Evolutionary conservation across 2,888 invertebrate genomes (phyloP).

Genomic region (Plagodis dolabraria): DNA sequence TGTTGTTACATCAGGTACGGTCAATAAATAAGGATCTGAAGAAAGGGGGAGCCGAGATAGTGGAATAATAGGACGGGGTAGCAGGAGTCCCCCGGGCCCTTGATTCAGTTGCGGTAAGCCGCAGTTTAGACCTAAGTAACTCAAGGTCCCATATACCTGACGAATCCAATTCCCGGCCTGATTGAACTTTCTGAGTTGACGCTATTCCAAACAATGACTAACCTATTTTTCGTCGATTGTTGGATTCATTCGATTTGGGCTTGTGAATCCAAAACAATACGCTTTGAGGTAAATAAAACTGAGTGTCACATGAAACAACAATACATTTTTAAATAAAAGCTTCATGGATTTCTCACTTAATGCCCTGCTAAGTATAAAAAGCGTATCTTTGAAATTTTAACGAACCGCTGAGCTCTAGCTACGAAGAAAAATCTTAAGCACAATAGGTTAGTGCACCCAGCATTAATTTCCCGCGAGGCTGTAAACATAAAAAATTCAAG

Average conservation of each 20-base stretch:
- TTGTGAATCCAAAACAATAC: slow-evolving; percentile 18
- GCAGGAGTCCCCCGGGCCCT: slow-evolving; percentile 56
- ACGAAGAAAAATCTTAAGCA: slow-evolving; percentile 57
- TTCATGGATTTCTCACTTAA: slow-evolving; percentile 12
- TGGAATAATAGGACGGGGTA: slow-evolving; percentile 65
- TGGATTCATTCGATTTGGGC: slow-evolving; percentile 27
- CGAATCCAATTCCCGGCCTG: slow-evolving; percentile 53
- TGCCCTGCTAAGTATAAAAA: slow-evolving; percentile 32
- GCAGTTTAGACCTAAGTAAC: slow-evolving; percentile 56
- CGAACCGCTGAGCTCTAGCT: slow-evolving; percentile 38
- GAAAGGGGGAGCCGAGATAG: slow-evolving; percentile 58
- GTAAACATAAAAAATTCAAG: slow-evolving; percentile 70
- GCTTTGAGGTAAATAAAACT: background rate
- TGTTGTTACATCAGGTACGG: slow-evolving; percentile 54
- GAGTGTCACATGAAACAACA: background rate
- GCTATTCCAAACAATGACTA: slow-evolving; percentile 46
- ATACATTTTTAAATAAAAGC: slow-evolving; percentile 21
- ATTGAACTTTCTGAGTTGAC: slow-evolving; percentile 45
- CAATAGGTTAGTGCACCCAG: slow-evolving; percentile 62
- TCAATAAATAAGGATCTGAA: slow-evolving; percentile 66
- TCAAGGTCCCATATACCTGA: slow-evolving; percentile 39
- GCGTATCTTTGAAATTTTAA: slow-evolving; percentile 50
- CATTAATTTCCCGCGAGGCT: slow-evolving; percentile 68
- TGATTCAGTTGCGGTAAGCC: slow-evolving; percentile 59
- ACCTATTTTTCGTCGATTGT: slow-evolving; percentile 27